Evolutionary conservation across 2,113 vertebrate genomes (phyloP).

Genomic region (Paracanthobrama guichenoti): DNA sequence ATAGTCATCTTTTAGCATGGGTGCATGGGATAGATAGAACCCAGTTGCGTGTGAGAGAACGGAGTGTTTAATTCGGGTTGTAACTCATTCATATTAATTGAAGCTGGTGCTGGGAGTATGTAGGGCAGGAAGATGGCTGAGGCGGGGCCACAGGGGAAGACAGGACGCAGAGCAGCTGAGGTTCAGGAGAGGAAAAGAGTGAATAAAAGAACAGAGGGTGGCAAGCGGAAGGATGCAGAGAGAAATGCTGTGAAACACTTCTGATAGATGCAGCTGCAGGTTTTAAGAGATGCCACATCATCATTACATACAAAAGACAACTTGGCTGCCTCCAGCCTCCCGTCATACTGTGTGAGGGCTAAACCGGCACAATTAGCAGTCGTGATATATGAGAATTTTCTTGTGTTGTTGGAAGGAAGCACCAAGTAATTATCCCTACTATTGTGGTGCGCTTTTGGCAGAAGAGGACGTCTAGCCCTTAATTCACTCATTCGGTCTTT

Average conservation of each 20-base stretch:
- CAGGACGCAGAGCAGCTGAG: background rate
- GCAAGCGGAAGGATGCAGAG: background rate
- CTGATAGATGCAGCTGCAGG: conserved; percentile 41
- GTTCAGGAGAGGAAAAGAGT: background rate
- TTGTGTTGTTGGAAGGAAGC: conserved; percentile 18
- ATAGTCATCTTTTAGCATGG: background rate
- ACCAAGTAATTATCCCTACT: conserved; percentile 44
- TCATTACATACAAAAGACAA: conserved; percentile 11
- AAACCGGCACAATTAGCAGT: conserved; percentile 37
- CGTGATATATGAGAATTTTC: conserved; percentile 32
- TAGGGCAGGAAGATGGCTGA: conserved; percentile 25
- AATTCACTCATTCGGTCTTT: conserved; percentile 29
- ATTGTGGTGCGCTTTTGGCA: conserved; percentile 33
- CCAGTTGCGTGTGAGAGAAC: conserved; percentile 30
- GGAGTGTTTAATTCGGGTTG: background rate
- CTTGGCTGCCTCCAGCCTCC: conserved; percentile 33
- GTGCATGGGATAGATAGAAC: conserved; percentile 21
- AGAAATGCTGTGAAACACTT: conserved; percentile 21
- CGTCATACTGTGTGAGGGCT: background rate
- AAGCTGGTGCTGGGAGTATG: conserved; percentile 5
- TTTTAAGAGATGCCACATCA: conserved; percentile 21
- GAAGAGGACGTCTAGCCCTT: conserved; percentile 20
- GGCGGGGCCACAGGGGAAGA: background rate
- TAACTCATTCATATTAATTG: conserved; percentile 37
- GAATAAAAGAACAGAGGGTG: conserved; percentile 2